Percentiles rank a stretch among this genome's conserved stretches.
These are phyloP conservation scores for Athalia cordata DNA, from an alignment of 2,888 invertebrate species.

Conservation along the genomic window DNA sequence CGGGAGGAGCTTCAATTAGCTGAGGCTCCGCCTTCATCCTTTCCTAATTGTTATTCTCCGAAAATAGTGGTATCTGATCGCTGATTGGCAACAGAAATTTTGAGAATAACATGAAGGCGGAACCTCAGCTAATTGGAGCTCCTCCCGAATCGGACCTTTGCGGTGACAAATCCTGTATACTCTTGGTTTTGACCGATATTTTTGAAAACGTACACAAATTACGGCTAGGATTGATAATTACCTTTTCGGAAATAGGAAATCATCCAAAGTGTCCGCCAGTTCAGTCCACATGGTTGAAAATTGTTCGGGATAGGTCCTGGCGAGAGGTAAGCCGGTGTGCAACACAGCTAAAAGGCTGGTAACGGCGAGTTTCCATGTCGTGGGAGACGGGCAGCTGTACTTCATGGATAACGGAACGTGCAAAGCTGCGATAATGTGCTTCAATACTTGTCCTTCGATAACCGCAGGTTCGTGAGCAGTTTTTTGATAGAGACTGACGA, in stretches of 20 bases:
- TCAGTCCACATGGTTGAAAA: constrained; percentile 90
- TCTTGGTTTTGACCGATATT: too few relatives aligned
- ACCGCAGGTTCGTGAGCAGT: constrained; percentile 84
- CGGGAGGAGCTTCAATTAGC: too few relatives aligned
- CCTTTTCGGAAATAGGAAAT: constrained; percentile 93
- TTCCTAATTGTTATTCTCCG: too few relatives aligned
- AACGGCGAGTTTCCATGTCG: constrained; percentile 89
- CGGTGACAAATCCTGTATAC: too few relatives aligned
- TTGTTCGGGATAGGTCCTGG: constrained; percentile 84
- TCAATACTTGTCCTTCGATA: constrained; percentile 82
- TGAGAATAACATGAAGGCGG: too few relatives aligned
- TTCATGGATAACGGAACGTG: constrained; percentile 86
- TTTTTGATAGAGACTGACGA: constrained; percentile 84
- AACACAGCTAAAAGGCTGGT: constrained; percentile 86
- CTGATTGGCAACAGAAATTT: too few relatives aligned
- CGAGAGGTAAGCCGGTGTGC: constrained; percentile 90
- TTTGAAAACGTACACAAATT: not conserved
- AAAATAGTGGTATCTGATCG: too few relatives aligned
- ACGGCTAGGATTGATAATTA: constrained; percentile 64
- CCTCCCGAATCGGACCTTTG: too few relatives aligned
- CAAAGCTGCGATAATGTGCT: constrained; percentile 82
- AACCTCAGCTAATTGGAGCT: too few relatives aligned
- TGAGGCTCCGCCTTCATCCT: too few relatives aligned
- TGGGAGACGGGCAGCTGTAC: constrained; percentile 86
- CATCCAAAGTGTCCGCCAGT: constrained; percentile 89